Conservation (phyloP, 2,888 invertebrate species). For the Xanthia icteritia region DNA sequence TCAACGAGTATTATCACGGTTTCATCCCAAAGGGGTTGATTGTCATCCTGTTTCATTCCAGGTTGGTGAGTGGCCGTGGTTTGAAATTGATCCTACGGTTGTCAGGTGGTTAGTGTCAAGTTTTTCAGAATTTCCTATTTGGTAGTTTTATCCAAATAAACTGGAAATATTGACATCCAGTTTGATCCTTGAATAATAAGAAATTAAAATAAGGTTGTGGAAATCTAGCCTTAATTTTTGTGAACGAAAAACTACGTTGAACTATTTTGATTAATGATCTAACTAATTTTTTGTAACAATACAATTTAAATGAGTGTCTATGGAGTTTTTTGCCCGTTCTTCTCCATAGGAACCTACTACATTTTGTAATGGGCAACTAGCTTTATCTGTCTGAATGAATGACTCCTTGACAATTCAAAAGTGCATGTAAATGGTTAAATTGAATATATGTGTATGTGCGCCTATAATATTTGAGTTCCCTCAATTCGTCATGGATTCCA, state of each 20-base stretch:
- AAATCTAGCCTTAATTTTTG: neutral
- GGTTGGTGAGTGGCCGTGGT: neutral
- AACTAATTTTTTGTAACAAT: neutral
- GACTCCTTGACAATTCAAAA: neutral
- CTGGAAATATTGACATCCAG: neutral
- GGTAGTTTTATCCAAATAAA: neutral
- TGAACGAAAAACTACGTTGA: neutral
- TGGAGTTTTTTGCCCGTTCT: too few relatives aligned
- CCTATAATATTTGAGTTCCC: too few relatives aligned
- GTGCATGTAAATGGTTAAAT: neutral
- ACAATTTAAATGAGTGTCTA: neutral
- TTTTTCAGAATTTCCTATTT: neutral
- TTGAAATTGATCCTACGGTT: neutral
- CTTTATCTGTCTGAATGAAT: neutral
- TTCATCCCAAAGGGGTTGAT: conserved; percentile 8
- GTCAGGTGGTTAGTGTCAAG: neutral
- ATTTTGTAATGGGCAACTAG: neutral
- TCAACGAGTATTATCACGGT: conserved; percentile 31
- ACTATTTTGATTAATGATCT: neutral
- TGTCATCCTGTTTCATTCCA: conserved; percentile 8
- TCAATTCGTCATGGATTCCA: too few relatives aligned
- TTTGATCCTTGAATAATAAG: neutral
- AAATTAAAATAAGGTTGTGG: too few relatives aligned
- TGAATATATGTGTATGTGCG: too few relatives aligned
- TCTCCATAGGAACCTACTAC: neutral